A percentile compares a stretch with the other conserved stretches of the same genome.
Evolutionary conservation across 2,797 vertebrate genomes (phyloP).

Genomic region (Rhyacichthys aspro): DNA sequence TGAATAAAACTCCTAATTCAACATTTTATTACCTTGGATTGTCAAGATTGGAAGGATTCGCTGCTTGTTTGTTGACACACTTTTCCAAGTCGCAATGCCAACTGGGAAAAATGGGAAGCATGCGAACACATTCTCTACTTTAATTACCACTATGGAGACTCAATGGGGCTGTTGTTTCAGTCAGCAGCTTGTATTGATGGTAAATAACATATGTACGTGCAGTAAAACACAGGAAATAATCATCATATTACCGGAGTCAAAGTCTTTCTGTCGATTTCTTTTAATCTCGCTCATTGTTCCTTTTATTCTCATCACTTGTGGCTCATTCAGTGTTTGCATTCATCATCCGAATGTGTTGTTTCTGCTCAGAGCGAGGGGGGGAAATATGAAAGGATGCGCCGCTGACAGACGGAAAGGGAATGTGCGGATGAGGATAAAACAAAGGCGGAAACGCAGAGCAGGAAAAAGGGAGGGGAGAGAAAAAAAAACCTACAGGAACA

Average conservation of each 20-base stretch:
- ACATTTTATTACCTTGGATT: slow-evolving; percentile 68
- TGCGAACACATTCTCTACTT: slow-evolving; percentile 56
- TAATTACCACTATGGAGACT: slow-evolving; percentile 66
- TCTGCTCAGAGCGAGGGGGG: slow-evolving; percentile 29
- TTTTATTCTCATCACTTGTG: slow-evolving; percentile 32
- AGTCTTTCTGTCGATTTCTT: slow-evolving; percentile 19
- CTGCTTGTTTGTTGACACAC: slow-evolving; percentile 63
- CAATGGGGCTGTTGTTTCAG: slow-evolving; percentile 43
- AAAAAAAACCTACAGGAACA: slow-evolving; percentile 65
- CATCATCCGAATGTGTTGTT: slow-evolving; percentile 18
- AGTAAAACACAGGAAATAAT: slow-evolving; percentile 22
- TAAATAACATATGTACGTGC: slow-evolving; percentile 47
- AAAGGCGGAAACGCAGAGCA: slow-evolving; percentile 59
- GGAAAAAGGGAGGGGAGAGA: slow-evolving; percentile 45
- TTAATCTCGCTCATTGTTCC: slow-evolving; percentile 2
- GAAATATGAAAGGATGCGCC: slow-evolving; percentile 52
- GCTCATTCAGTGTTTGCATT: slow-evolving; percentile 36
- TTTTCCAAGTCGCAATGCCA: slow-evolving; percentile 68
- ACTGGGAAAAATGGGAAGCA: slow-evolving; percentile 56
- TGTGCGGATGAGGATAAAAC: slow-evolving; percentile 62
- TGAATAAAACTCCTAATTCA: slow-evolving; percentile 57
- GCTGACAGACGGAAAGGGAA: slow-evolving; percentile 64
- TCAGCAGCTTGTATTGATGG: slow-evolving; percentile 56
- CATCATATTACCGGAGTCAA: slow-evolving; percentile 33
- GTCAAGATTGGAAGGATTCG: slow-evolving; percentile 64